Evolutionary conservation across 2,888 invertebrate species (phyloP).

Genomic region (Lasioglossum lativentre): DNA sequence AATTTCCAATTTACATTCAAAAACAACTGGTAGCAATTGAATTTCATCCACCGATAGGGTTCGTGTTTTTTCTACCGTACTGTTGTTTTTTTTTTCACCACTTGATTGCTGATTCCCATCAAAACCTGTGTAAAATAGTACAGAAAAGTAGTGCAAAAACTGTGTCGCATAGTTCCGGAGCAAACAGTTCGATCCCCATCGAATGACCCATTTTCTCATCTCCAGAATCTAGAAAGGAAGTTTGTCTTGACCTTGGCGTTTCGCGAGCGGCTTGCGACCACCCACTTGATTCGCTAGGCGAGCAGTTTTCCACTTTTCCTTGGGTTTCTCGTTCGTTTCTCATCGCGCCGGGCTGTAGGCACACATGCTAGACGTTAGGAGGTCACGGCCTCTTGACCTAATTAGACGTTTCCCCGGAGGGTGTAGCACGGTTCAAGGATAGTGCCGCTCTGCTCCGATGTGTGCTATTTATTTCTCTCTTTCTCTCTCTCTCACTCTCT

Average conservation of each 20-base stretch:
- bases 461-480: neutral
- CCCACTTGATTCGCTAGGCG: slow-evolving; percentile 21
- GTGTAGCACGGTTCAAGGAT: slow-evolving; percentile 55
- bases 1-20: neutral
- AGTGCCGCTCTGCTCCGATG: slow-evolving; percentile 33
- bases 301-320: slow-evolving; percentile 4
- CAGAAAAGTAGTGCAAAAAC: too few species aligned
- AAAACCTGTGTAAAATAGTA: too few species aligned
- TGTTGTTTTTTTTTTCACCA: neutral
- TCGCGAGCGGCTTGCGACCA: neutral
- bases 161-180: neutral
- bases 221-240: neutral
- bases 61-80: neutral
- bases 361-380: slow-evolving; percentile 27
- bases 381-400: slow-evolving; percentile 63
- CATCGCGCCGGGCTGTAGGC: neutral
- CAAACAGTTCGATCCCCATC: neutral
- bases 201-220: neutral
- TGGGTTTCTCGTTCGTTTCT: neutral
- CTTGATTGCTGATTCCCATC: neutral
- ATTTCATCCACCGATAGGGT: neutral
- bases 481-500: too few species aligned
- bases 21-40: neutral
- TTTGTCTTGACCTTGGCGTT: slow-evolving; percentile 19
- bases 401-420: slow-evolving; percentile 55